Percentiles rank a stretch among this genome's conserved stretches.
Evolutionary conservation across 1,140 invertebrate genomes (phyloP).

Genomic region (Tyrophagus putrescentiae): DNA sequence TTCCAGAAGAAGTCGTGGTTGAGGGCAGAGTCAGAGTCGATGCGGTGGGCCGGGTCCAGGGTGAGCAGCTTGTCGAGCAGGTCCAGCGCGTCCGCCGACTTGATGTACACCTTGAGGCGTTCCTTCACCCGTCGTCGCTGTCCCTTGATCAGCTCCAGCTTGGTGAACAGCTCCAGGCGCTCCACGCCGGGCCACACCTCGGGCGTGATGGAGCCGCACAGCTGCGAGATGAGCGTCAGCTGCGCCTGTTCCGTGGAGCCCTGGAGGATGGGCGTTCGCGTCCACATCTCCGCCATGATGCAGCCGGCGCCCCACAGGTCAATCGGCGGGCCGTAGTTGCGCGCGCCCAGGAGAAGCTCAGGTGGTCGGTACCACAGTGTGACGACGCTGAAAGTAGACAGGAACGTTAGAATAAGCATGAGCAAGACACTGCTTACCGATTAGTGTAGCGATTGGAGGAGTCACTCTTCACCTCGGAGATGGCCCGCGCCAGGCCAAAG

Average conservation of each 20-base stretch:
- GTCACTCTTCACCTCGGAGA: slow-evolving; percentile 44
- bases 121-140: slow-evolving; percentile 84
- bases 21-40: slow-evolving; percentile 76
- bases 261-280: slow-evolving; percentile 50
- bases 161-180: slow-evolving; percentile 72
- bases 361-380: slow-evolving; percentile 96
- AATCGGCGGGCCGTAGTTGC: slow-evolving; percentile 89
- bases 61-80: slow-evolving; percentile 80
- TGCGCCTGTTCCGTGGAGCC: slow-evolving; percentile 93
- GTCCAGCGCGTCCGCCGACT: slow-evolving; percentile 80
- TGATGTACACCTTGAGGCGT: slow-evolving; percentile 73
- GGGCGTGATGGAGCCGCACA: slow-evolving; percentile 87
- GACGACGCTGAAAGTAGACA: slow-evolving; percentile 47
- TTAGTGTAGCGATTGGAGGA: slow-evolving; percentile 53
- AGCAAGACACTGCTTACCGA: background rate
- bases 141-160: slow-evolving; percentile 75
- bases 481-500: slow-evolving; percentile 78
- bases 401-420: slow-evolving; percentile 67
- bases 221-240: slow-evolving; percentile 77
- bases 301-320: slow-evolving; percentile 98
- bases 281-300: slow-evolving; percentile 85
- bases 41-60: slow-evolving; percentile 76
- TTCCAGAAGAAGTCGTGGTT: slow-evolving; percentile 98
- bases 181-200: slow-evolving; percentile 78
- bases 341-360: slow-evolving; percentile 68